Evolutionary conservation across 2,113 vertebrate genomes (phyloP).

Genomic region (Carlito syrichta): DNA sequence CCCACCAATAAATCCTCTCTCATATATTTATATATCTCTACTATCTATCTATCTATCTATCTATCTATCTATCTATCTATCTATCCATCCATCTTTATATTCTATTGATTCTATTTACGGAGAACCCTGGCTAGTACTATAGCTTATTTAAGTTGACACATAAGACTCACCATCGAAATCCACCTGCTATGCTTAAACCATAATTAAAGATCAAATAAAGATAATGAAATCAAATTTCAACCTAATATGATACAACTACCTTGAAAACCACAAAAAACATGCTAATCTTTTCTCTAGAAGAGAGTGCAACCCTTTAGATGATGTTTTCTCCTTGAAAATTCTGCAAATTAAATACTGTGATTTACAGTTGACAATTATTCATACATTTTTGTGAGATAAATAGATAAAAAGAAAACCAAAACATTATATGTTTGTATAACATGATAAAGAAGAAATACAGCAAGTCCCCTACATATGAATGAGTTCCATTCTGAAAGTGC

Average conservation of each 20-base stretch:
- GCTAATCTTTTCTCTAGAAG: not conserved
- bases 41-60: not conserved
- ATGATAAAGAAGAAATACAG: not conserved
- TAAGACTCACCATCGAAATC: not conserved
- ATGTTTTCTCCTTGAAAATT: not conserved
- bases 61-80: not conserved
- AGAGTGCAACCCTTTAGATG: not conserved
- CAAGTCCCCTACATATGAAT: no score
- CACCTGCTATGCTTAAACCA: not conserved
- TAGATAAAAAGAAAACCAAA: not conserved
- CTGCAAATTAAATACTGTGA: not conserved
- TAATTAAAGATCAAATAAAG: not conserved
- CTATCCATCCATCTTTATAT: not conserved
- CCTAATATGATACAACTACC: not conserved
- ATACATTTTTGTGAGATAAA: not conserved
- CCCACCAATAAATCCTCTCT: not conserved
- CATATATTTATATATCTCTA: not conserved
- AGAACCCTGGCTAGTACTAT: not conserved
- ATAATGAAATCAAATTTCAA: not conserved
- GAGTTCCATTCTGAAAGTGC: no score
- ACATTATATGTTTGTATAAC: not conserved
- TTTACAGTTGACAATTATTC: not conserved
- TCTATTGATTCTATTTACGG: not conserved
- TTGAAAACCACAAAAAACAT: no score
- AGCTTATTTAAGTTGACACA: not conserved